Evolutionary conservation across 2,888 invertebrate species (phyloP), one percentile per base, ranked within the genome.

Genomic region (Tortrix viridana): DNA sequence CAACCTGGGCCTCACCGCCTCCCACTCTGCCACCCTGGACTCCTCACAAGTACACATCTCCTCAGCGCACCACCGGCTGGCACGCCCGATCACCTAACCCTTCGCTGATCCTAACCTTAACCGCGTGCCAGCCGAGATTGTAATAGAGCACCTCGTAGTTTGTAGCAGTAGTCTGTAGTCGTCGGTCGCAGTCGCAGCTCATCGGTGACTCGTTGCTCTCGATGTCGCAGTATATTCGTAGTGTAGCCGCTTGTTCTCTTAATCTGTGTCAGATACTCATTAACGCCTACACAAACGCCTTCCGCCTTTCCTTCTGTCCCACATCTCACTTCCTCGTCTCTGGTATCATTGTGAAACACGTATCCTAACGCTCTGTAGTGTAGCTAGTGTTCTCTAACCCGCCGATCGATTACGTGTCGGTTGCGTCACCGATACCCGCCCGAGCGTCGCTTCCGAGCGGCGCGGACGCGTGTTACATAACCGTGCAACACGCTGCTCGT

Each of bases 1-100:
- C 77, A 95, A 95, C 92, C 91, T 95, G 84, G 95, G 95, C 75
- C 89, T 95, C 82, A 94, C 94, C 82, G 94, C 95, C 84, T 90
- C 93, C 67, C 89, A 95, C 82, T 94, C 94, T 82, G 94, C 95
- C 84, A 89, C 93, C 67, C 80, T 89, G 81, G 91, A 93, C 88
- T 85, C 92, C 84, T 82, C 89, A 81, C 89, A 90, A 93, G 89
- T 90, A 92, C 85, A 83, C 71, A 23, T 37, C 71, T 71, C 74
- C 84, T 74, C 82, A 82, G 76, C 83, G 67, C 53, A 56, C 59
- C 65, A 56, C 60, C 65, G 68, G 26, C 60, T 64, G 59, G 61
- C 66, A 60, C 65, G 67, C 61, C 67, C 60, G 61, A 65, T 14
- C 18, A 41, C 22, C 53, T 19, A 26, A 26, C 26, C 38, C 9